Base-by-base conservation (phyloP, 2,113 vertebrate genomes). In the Oncorhynchus masou region DNA sequence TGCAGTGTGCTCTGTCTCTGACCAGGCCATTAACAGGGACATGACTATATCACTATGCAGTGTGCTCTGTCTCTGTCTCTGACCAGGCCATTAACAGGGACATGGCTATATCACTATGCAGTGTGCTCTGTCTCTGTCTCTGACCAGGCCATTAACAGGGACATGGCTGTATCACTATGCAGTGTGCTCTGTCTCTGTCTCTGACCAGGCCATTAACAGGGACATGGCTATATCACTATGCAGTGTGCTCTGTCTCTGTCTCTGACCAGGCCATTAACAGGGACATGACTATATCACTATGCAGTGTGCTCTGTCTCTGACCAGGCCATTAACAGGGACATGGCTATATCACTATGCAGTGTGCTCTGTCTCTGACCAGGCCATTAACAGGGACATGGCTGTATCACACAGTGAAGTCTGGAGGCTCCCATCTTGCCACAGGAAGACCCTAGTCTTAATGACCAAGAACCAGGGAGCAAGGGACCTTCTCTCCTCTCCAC, bases 331-430 rank as follows among this genome's bases (percentile, higher is more conserved):
- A 27, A 2, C 27, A 27, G 27, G 27, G 27, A 27, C 27, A 3
- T 2, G 27, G n/a, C n/a, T n/a, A n/a, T n/a, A 27, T 27, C 27
- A 27, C 27, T 27, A 27, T 27, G 27, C 27, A 27, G 27, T 27
- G 27, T 27, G 27, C 27, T 27, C 27, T 27, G 2, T 27, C 27
- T 27, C 27, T 27, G 27, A 27, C 27, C 27, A 27, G 27, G 27
- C 27, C 27, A 27, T 27, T 27, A 27, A 2, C 27, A 27, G 3
- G 67, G 68, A 79, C n/a, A n/a, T n/a, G n/a, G n/a, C n/a, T n/a
- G n/a, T n/a, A n/a, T n/a, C n/a, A n/a, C n/a, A n/a, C n/a, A 93
- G 92, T 87, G 90, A 81, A 90, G 92, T 88, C 84, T 84, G 86
- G 89, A 90, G 92, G 89, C 15, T 88, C 90, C 91, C 88, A 88